Evolutionary conservation across 2,888 invertebrate genomes (phyloP).

Genomic region (Augochlorella aurata): DNA sequence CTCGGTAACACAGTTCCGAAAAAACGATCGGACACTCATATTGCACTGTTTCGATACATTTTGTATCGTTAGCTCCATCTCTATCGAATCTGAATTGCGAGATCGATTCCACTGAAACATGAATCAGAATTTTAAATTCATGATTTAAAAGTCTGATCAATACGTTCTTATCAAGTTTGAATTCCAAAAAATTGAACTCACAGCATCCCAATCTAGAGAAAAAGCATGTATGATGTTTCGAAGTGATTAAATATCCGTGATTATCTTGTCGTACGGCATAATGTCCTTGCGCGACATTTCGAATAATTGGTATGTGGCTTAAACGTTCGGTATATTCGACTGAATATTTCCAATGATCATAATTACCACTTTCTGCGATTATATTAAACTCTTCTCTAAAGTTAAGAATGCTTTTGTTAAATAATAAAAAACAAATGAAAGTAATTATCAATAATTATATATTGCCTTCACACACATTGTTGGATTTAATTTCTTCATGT

Average conservation of each 20-base stretch:
- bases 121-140: slow-evolving; percentile 43
- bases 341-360: slow-evolving; percentile 88
- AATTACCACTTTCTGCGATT: slow-evolving; percentile 86
- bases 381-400: slow-evolving; percentile 85
- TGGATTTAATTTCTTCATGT: slow-evolving; percentile 88
- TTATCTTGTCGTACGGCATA: slow-evolving; percentile 84
- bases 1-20: slow-evolving; percentile 84
- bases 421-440: background rate
- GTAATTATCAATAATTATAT: slow-evolving; percentile 7
- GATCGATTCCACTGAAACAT: slow-evolving; percentile 84
- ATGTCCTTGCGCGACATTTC: slow-evolving; percentile 84
- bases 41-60: slow-evolving; percentile 84
- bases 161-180: too few species aligned
- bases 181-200: slow-evolving; percentile 81
- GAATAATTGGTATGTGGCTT: slow-evolving; percentile 86
- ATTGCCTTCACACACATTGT: slow-evolving; percentile 85
- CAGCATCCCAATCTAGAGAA: slow-evolving; percentile 83
- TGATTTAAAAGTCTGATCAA: slow-evolving; percentile 29
- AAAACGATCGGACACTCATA: slow-evolving; percentile 87
- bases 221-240: slow-evolving; percentile 86
- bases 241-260: slow-evolving; percentile 84
- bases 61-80: slow-evolving; percentile 81
- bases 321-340: slow-evolving; percentile 86
- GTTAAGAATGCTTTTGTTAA: background rate
- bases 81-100: slow-evolving; percentile 85